These are phyloP conservation scores for Microtus californicus DNA, from an alignment of 2,797 vertebrate species.

Conservation along the genomic window DNA sequence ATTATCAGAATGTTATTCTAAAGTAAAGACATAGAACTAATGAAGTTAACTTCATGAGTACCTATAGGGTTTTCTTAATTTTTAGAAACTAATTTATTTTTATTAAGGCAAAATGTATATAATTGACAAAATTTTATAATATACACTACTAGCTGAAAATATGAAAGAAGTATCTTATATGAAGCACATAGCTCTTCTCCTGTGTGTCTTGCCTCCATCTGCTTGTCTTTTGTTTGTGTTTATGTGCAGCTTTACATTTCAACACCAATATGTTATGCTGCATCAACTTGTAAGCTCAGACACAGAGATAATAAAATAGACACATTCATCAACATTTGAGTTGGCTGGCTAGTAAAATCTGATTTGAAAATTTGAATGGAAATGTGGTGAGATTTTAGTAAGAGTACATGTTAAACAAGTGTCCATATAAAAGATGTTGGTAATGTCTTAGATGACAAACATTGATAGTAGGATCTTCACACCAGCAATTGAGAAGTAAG, in stretches of 20 bases:
- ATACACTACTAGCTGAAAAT: conserved; percentile 31
- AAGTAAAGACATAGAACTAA: conserved; percentile 7
- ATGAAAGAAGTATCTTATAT: not conserved
- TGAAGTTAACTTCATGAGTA: conserved; percentile 2
- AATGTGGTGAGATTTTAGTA: not conserved
- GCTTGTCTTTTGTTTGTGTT: conserved; percentile 58
- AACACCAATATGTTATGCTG: not conserved
- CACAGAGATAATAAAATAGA: conserved; percentile 68
- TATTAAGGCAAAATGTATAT: not conserved
- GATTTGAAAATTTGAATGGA: conserved; percentile 53
- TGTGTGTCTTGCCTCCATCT: conserved; percentile 29
- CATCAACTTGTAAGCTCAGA: conserved; percentile 62
- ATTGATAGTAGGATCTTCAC: not conserved
- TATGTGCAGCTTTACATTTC: conserved; percentile 65
- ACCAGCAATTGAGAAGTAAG: not conserved
- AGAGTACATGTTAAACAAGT: conserved; percentile 19
- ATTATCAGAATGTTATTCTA: not conserved
- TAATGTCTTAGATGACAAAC: conserved; percentile 61
- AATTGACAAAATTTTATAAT: not conserved
- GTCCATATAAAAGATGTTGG: conserved; percentile 1
- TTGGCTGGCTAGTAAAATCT: conserved; percentile 59
- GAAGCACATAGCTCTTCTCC: not conserved
- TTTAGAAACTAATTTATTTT: conserved; percentile 39
- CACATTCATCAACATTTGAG: conserved; percentile 37
- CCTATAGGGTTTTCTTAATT: conserved; percentile 26